Base-by-base conservation (phyloP, 2,888 invertebrate species). In the Gastracanthus pulcherrimus region DNA sequence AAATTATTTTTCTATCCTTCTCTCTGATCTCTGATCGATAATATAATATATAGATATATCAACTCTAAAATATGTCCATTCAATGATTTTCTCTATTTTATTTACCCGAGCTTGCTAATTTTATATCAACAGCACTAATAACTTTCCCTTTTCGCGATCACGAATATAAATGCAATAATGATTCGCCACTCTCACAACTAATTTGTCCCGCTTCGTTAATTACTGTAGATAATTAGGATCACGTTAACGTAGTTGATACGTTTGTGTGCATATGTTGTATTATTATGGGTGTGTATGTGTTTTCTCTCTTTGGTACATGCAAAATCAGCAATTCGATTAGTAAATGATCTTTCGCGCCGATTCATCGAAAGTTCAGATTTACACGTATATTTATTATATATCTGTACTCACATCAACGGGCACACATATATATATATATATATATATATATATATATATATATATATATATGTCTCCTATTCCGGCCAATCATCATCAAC, bases 321-420 rank as follows among this genome's bases (percentile, higher is more conserved):
- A 62, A 16, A 69, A 76, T 82, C 74, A 62, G 70, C 81, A 82
- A 82, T 82, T 82, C 78, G 45, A 82, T 82, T 82, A 82, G 81
- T 82, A 82, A 82, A 82, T 51, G 76, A 78, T 60, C 69, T 77
- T 81, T 74, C 64, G 66, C 64, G 45, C 38, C 76, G 67, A 69
- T 69, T 69, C 67, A 58, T 34, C 76, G 23, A 64, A 72, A 66
- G 38, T 23, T 79, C 60, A 51, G 5, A 36, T n/a, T n/a, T n/a
- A n/a, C n/a, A n/a, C n/a, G n/a, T n/a, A n/a, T 13, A 45, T 11
- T 34, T 19, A 72, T 36, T 26, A 58, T 19, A 5, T 34, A 51
- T 31, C 0, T 51, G n/a, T 26, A 16, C 45, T 23, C 19, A 67
- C 62, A n/a, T 36, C 16, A 26, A 26, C 60, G 60, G 45, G 41